Evolutionary conservation across 2,888 invertebrate species (phyloP), one percentile per base, ranked within the genome.

Genomic region (Heteromyza rotundicornis): DNA sequence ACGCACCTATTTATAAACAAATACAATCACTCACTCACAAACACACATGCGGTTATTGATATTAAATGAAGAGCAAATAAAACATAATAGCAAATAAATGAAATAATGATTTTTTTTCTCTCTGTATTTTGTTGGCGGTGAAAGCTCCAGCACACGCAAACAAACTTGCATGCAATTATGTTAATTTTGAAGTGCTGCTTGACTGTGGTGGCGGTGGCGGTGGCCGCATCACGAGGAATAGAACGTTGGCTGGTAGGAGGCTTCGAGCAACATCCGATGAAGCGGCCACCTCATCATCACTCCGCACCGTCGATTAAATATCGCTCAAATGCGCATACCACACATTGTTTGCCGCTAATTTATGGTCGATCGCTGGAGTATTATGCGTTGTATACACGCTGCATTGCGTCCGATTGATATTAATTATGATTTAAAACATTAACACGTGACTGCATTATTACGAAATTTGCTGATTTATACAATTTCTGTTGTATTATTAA

Each of bases 391-490:
- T 3, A 40, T 14, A 14, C 47, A 17, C 17, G 20, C 47, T 47
- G 47, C 47, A 17, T 19, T n/a, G 32, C 27, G 19, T 32, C 7
- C 32, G 27, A 12, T 60, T 58, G 60, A 57, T 62, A 65, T 62
- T 62, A 65, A 60, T 65, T 65, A 65, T 60, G 59, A 57, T 64
- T 62, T 62, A 62, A 59, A 62, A 62, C 53, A 64, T 64, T 64
- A 64, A 64, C 64, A 64, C 64, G 64, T 64, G 64, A 64, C 62
- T 65, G 64, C 62, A 62, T 60, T 62, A 55, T 52, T 50, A n/a
- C n/a, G 40, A 56, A 59, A 60, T 58, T 59, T 47, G 60, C 40
- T 62, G 60, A 62, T 65, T 65, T 62, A 62, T 65, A 62, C 60
- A 60, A 62, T 60, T 59, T 62, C 57, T 63, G 52, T 51, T 54